Conservation (phyloP, 2,113 vertebrate species). For the Neotoma lepida region DNA sequence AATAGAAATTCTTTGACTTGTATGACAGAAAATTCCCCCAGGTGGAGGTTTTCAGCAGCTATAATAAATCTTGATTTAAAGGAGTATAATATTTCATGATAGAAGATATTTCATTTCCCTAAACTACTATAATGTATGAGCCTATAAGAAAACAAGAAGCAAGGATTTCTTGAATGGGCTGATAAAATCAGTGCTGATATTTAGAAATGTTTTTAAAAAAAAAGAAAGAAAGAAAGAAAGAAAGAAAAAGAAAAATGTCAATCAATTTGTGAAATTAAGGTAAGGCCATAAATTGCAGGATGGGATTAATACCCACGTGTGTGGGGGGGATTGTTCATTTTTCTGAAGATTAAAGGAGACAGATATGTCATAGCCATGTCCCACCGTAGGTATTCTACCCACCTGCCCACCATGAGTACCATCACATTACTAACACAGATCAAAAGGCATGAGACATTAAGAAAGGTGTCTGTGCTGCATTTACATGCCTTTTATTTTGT, state of each 20-base stretch:
- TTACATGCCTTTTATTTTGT: slow-evolving; percentile 12
- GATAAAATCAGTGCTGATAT: slow-evolving; percentile 25
- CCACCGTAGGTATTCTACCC: not conserved
- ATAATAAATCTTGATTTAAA: slow-evolving; percentile 82
- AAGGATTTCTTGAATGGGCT: not conserved
- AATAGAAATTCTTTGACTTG: slow-evolving; percentile 83
- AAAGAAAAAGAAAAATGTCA: not conserved
- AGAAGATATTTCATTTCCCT: slow-evolving; percentile 69
- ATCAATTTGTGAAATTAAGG: slow-evolving; percentile 35
- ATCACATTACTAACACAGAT: not conserved
- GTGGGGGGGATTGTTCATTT: not conserved
- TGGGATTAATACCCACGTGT: not conserved
- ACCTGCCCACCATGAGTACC: not conserved
- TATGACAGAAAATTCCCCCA: slow-evolving; percentile 81
- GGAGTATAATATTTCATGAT: slow-evolving; percentile 72
- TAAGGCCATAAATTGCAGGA: not conserved
- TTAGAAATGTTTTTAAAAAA: not conserved
- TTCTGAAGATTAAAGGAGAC: not conserved
- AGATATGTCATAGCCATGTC: not conserved
- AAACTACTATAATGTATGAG: slow-evolving; percentile 36
- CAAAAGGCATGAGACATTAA: not conserved
- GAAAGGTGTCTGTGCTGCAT: not conserved
- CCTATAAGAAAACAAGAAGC: slow-evolving; percentile 43
- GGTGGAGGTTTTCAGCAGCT: slow-evolving; percentile 76
- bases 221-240: not conserved